Evolutionary conservation across 2,888 invertebrate genomes (phyloP).

Genomic region (Volucella bombylans): DNA sequence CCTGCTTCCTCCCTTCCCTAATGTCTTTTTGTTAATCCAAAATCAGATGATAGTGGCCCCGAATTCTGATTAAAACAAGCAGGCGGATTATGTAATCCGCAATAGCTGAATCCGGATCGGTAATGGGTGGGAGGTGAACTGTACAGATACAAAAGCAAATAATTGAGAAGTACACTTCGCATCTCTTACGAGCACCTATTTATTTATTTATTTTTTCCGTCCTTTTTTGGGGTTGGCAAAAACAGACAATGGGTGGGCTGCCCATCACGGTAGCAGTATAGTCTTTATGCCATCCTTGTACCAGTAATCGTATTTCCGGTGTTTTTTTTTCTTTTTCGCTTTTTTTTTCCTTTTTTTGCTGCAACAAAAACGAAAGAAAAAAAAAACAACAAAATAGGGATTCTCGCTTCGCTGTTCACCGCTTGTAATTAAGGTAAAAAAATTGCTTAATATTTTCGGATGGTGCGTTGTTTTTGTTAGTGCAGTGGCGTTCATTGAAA

Average conservation of each 20-base stretch:
- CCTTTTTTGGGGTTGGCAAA: neutral
- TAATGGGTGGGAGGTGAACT: too few relatives aligned
- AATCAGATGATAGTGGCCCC: slow-evolving; percentile 61
- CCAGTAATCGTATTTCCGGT: slow-evolving; percentile 23
- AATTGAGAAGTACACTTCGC: slow-evolving; percentile 58
- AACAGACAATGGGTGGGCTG: slow-evolving; percentile 27
- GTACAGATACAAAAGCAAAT: slow-evolving; percentile 43
- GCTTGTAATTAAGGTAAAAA: slow-evolving; percentile 66
- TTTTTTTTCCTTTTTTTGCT: slow-evolving; percentile 9
- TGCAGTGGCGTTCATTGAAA: slow-evolving; percentile 57
- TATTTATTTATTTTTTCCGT: neutral
- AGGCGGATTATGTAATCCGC: slow-evolving; percentile 42
- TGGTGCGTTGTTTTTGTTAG: slow-evolving; percentile 58
- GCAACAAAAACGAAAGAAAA: slow-evolving; percentile 6
- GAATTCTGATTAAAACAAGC: slow-evolving; percentile 46
- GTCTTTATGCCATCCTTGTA: neutral
- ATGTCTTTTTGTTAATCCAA: slow-evolving; percentile 37
- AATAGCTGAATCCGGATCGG: slow-evolving; percentile 11
- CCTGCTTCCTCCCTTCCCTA: slow-evolving; percentile 23
- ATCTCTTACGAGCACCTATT: slow-evolving; percentile 9
- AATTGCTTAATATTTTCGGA: slow-evolving; percentile 67
- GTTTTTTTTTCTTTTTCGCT: slow-evolving; percentile 1
- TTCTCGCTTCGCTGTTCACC: slow-evolving; percentile 60
- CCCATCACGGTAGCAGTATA: slow-evolving; percentile 1
- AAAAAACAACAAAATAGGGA: slow-evolving; percentile 21